Percentiles rank a stretch among this genome's conserved stretches.
phyloP scores from a whole-genome alignment of 53 echinoderm and acorn worm genomes.

The Apostichopus leukothele region DNA sequence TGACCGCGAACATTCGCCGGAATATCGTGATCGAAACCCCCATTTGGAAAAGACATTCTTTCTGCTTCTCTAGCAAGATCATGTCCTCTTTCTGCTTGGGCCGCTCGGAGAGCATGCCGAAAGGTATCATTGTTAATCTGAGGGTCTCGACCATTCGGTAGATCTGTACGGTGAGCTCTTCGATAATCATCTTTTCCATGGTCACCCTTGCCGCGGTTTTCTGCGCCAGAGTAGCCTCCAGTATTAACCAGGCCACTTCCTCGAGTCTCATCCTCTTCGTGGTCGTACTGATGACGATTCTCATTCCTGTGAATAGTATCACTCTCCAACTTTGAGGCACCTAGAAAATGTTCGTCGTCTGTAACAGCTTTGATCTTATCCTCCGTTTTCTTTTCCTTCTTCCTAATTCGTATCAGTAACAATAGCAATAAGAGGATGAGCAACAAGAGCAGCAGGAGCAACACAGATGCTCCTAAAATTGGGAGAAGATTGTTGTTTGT shows the following conservation, averaged over 20 bases:
- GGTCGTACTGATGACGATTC: neutral
- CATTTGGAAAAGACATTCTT: slow-evolving; percentile 3
- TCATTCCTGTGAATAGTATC: neutral
- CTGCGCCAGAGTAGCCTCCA: neutral
- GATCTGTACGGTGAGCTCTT: neutral
- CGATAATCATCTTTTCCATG: neutral
- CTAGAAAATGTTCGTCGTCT: neutral
- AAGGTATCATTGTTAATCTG: neutral
- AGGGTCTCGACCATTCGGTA: neutral
- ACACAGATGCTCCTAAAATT: slow-evolving; percentile 2
- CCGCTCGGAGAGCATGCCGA: neutral
- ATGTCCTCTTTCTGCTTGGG: neutral
- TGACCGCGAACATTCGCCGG: neutral
- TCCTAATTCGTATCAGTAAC: slow-evolving; percentile 8
- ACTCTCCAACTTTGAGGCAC: neutral
- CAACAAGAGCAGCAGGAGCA: slow-evolving; percentile 19
- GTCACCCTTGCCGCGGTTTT: neutral
- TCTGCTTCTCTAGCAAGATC: neutral
- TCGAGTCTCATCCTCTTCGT: neutral
- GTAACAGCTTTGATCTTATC: neutral
- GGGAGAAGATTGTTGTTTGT: neutral
- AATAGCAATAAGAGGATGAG: slow-evolving; percentile 15
- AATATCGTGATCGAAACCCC: neutral
- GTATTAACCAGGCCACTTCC: neutral
- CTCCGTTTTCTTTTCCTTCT: slow-evolving; percentile 20